Evolutionary conservation across 2,113 vertebrate genomes (phyloP).

Genomic region (Albula goreensis): DNA sequence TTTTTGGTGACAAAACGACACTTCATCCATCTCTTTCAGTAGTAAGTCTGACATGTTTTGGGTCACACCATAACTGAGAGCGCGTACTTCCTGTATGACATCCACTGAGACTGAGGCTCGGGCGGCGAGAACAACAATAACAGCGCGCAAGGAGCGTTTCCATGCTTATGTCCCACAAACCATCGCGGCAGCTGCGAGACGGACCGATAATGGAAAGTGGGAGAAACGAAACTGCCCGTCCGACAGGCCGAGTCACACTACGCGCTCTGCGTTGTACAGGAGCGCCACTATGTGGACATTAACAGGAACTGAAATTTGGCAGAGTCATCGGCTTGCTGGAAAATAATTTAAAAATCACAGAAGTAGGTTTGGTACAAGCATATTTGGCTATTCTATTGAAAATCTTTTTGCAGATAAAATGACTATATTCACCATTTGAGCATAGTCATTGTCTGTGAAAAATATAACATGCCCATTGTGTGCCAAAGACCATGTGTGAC

Average conservation of each 20-base stretch:
- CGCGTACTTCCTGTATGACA: neutral
- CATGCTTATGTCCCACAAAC: slow-evolving; percentile 32
- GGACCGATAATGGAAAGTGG: neutral
- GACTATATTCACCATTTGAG: neutral
- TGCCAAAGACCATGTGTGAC: too few relatives aligned
- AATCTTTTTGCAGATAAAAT: neutral
- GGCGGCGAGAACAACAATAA: slow-evolving; percentile 56
- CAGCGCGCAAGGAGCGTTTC: neutral
- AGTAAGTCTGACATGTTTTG: slow-evolving; percentile 68
- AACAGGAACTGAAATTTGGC: neutral
- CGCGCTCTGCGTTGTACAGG: neutral
- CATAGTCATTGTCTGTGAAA: too few relatives aligned
- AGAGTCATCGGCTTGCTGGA: neutral
- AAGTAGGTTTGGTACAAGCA: neutral
- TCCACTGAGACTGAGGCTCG: slow-evolving; percentile 45
- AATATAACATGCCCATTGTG: too few relatives aligned
- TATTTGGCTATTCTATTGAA: neutral
- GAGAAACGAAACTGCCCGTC: neutral
- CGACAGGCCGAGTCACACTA: slow-evolving; percentile 33
- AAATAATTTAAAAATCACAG: neutral
- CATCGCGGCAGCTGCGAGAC: neutral
- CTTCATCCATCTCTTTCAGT: slow-evolving; percentile 64
- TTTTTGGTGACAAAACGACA: slow-evolving; percentile 39
- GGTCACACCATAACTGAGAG: slow-evolving; percentile 12
- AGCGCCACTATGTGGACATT: slow-evolving; percentile 51